phyloP scores from a whole-genome alignment of 2,113 vertebrate genomes.

The Cryptotis parvus region DNA sequence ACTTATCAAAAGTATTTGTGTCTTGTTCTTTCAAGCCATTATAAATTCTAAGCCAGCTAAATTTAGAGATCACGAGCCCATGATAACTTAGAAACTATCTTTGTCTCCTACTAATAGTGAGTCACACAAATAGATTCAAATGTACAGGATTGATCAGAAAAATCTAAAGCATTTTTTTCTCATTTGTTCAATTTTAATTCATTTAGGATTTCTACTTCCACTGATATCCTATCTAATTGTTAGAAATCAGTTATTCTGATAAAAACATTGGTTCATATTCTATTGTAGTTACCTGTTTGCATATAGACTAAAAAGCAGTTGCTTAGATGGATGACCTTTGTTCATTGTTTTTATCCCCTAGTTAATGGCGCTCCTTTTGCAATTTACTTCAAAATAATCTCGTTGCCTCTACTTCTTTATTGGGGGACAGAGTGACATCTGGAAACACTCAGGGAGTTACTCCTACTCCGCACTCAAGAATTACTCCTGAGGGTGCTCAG shows the following conservation, averaged over 20 bases:
- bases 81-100: neutral
- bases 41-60: neutral
- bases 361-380: neutral
- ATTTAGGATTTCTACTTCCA: neutral
- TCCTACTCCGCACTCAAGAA: too few relatives aligned
- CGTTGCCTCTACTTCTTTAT: too few relatives aligned
- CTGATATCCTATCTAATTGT: neutral
- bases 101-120: neutral
- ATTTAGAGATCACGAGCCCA: neutral
- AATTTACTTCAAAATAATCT: neutral
- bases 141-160: neutral
- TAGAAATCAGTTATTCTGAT: neutral
- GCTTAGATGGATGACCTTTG: neutral
- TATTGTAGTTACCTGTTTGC: neutral
- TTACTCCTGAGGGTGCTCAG: too few relatives aligned
- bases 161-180: neutral
- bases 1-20: conserved; percentile 43
- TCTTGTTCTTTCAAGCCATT: conserved; percentile 3
- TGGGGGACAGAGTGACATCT: too few relatives aligned
- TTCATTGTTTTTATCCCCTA: neutral
- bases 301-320: neutral
- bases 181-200: neutral
- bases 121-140: neutral
- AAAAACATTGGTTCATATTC: neutral
- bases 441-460: too few relatives aligned